Base-by-base conservation (phyloP, 2,888 invertebrate genomes). In the Urechis unicinctus region DNA sequence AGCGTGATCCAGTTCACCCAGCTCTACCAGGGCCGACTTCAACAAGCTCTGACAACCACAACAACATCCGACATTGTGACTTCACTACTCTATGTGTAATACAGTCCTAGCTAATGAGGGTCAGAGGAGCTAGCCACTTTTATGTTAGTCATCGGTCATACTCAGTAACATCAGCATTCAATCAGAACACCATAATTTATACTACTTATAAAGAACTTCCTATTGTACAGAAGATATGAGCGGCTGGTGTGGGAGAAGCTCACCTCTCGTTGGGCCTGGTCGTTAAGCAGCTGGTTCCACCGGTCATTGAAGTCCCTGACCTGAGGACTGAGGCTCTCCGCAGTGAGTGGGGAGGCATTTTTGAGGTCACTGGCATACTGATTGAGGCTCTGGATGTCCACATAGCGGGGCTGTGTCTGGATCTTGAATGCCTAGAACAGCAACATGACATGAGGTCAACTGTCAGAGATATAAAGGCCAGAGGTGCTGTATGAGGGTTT, bases 1-100 rank as follows among this genome's bases (percentile, higher is more conserved):
- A 24, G 75, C 73, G 25, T 66, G 64, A 56, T 72, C 75, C n/a
- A 76, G 58, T 55, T 78, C 75, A 2, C 77, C 78, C 26, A 75
- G 63, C 56, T 68, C 68, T 30, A 75, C 67, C 58, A 75, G 71
- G 58, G 67, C 67, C 9, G 70, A 70, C 55, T 74, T 72, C 43
- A 77, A 63, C 44, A 66, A 65, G 4, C 65, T 63, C 77, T 77
- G 66, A 6, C 51, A 22, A 22, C 17, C 45, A 45, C 25, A 28
- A 52, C 26, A 50, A 17, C 29, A 31, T 31, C 2, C 17, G 17
- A 36, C 17, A 36, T 36, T 17, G 36, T 17, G 9, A 9, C 9
- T 36, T 9, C 36, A 36, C 36, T 36, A n/a, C n/a, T n/a, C n/a
- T n/a, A n/a, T n/a, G n/a, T n/a, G n/a, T n/a, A n/a, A n/a, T n/a